Evolutionary conservation across 2,113 vertebrate genomes (phyloP), one percentile per base, ranked within the genome.

Genomic region (Gymnobelideus leadbeateri): DNA sequence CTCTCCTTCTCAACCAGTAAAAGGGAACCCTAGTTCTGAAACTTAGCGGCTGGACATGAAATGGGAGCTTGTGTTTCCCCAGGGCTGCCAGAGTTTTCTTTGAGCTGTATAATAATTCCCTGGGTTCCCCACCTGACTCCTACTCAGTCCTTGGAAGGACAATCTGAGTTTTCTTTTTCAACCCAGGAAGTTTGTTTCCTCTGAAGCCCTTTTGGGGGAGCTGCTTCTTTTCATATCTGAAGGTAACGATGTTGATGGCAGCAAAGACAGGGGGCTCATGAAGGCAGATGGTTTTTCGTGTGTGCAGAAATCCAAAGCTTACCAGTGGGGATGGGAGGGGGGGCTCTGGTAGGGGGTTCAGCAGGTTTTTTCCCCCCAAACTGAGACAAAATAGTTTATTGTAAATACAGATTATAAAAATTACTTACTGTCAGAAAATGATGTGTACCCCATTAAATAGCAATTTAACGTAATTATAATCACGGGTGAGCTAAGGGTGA

Each of bases 381-480:
- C 95, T 0, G 16, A 98, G 98, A 96, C 92, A 92, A 94, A 93
- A 96, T 84, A 91, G 93, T 97, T 98, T 98, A 96, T 97, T 96
- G 97, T 97, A 98, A 98, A 96, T 97, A 98, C 97, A 95, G 97
- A 97, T 96, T 96, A 97, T 95, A 97, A 97, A 97, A 97, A 97
- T 98, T 98, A 97, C 96, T 91, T 94, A 96, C 97, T 97, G 98
- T 97, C 98, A 96, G 89, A 97, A 97, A 97, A 97, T 97, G 97
- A 98, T 98, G 96, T 97, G 98, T 98, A 98, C 97, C 97, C 97
- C 95, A 97, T 98, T 97, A 98, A 98, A 98, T 97, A 98, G 97
- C 97, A 97, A 95, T 97, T 97, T 97, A 97, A 96, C 0, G 21
- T 97, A 96, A 97, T 97, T 97, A 96, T 94, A 91, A 96, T 96